Percentiles rank a stretch among this genome's conserved stretches.
These are phyloP conservation scores for Sesamia nonagrioides DNA, from an alignment of 1,140 invertebrate genomes.

Conservation along the genomic window DNA sequence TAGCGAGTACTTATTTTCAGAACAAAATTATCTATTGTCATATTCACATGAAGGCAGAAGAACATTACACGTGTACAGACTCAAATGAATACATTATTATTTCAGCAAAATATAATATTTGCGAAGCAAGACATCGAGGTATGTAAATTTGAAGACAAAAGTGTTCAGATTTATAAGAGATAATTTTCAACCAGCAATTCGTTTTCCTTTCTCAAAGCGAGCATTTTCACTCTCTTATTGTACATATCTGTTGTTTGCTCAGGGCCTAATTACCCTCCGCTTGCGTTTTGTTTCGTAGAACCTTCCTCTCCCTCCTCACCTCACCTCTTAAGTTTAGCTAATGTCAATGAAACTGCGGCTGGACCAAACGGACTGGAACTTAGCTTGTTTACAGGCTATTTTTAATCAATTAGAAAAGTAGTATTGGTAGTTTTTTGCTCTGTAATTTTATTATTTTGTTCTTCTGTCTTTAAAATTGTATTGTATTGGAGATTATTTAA, in stretches of 20 bases:
- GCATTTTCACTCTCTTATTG: slow-evolving; percentile 56
- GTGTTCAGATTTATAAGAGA: background rate
- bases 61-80: too few species aligned
- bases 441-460: background rate
- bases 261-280: slow-evolving; percentile 64
- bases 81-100: too few species aligned
- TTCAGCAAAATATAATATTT: slow-evolving; percentile 22
- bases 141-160: slow-evolving; percentile 14
- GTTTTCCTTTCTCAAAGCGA: slow-evolving; percentile 48
- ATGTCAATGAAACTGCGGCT: slow-evolving; percentile 52
- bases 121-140: background rate
- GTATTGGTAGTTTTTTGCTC: background rate
- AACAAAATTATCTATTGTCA: too few species aligned
- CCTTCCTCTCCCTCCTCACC: too few species aligned
- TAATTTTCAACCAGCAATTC: slow-evolving; percentile 44
- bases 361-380: slow-evolving; percentile 4
- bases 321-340: slow-evolving; percentile 54
- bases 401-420: background rate
- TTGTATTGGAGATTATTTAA: too few species aligned
- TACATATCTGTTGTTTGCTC: slow-evolving; percentile 58
- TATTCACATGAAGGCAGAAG: too few species aligned
- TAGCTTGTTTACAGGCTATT: background rate
- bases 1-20: too few species aligned
- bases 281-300: slow-evolving; percentile 56
- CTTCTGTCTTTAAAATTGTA: too few species aligned